Conservation (phyloP, 2,797 vertebrate species). For the Cirrhinus molitorella region DNA sequence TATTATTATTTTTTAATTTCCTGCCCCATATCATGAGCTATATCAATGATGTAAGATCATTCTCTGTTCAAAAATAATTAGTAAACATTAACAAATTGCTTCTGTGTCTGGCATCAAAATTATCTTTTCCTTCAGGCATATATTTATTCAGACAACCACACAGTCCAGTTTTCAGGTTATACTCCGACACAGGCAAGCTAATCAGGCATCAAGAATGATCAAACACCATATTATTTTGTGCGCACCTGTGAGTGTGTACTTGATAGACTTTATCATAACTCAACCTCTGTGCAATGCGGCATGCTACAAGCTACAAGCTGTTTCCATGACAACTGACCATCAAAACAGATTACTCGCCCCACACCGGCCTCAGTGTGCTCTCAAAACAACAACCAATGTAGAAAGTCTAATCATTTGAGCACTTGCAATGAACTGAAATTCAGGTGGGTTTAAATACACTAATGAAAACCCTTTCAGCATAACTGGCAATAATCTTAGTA, state of each 20-base stretch:
- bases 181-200: not conserved
- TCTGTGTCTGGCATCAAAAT: not conserved
- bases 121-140: not conserved
- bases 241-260: not conserved
- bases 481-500: slow-evolving; percentile 1
- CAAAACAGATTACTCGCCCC: slow-evolving; percentile 2
- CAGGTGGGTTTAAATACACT: slow-evolving; percentile 12
- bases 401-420: not conserved
- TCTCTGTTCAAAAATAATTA: not conserved
- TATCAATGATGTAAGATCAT: not conserved
- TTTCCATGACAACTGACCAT: slow-evolving; percentile 23
- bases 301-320: slow-evolving; percentile 15
- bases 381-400: not conserved
- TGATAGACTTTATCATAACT: not conserved
- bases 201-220: slow-evolving; percentile 1
- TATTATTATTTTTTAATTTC: not conserved
- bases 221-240: slow-evolving; percentile 9
- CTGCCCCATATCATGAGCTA: not conserved
- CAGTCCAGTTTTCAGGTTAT: not conserved
- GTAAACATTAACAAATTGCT: not conserved
- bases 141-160: not conserved
- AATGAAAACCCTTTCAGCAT: slow-evolving; percentile 46
- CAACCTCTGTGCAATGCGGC: not conserved
- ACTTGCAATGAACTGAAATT: not conserved
- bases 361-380: not conserved